Conservation (phyloP, 2,888 invertebrate species). For the Nesidiocoris tenuis region DNA sequence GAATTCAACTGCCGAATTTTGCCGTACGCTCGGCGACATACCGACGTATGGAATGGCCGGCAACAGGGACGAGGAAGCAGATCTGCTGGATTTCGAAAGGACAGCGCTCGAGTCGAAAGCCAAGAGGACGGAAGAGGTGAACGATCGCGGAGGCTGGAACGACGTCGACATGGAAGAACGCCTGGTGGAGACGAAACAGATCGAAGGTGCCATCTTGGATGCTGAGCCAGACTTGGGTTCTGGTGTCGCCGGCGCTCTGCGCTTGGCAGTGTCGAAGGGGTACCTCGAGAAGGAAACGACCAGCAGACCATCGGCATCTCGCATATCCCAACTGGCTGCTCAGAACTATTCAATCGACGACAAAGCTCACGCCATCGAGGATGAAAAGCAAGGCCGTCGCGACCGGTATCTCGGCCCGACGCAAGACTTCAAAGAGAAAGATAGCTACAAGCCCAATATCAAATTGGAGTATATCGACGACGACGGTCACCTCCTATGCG, state of each 20-base stretch:
- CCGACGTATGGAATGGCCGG: conserved; percentile 91
- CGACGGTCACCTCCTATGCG: conserved; percentile 84
- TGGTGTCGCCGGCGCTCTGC: conserved; percentile 90
- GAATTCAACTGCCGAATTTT: conserved; percentile 95
- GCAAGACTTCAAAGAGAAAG: conserved; percentile 89
- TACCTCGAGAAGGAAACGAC: conserved; percentile 81
- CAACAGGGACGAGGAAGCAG: conserved; percentile 79
- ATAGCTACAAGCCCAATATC: conserved; percentile 85
- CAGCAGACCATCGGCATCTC: conserved; percentile 69
- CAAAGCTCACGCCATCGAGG: conserved; percentile 71
- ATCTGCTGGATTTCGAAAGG: conserved; percentile 60
- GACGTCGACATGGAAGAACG: conserved; percentile 68
- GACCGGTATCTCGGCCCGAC: conserved; percentile 78
- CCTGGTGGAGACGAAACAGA: conserved; percentile 58
- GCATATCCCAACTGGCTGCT: conserved; percentile 73
- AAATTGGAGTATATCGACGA: conserved; percentile 97
- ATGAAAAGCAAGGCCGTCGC: conserved; percentile 73
- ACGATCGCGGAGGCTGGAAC: conserved; percentile 75
- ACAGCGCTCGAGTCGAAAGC: conserved; percentile 53
- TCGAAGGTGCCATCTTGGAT: conserved; percentile 72
- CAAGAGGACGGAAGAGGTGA: conserved; percentile 58
- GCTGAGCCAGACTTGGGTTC: conserved; percentile 88
- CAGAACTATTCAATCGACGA: conserved; percentile 79
- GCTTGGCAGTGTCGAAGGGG: conserved; percentile 89
- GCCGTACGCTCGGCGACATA: conserved; percentile 91